Evolutionary conservation across 2,113 vertebrate genomes (phyloP).

Genomic region (Dromaius novaehollandiae): DNA sequence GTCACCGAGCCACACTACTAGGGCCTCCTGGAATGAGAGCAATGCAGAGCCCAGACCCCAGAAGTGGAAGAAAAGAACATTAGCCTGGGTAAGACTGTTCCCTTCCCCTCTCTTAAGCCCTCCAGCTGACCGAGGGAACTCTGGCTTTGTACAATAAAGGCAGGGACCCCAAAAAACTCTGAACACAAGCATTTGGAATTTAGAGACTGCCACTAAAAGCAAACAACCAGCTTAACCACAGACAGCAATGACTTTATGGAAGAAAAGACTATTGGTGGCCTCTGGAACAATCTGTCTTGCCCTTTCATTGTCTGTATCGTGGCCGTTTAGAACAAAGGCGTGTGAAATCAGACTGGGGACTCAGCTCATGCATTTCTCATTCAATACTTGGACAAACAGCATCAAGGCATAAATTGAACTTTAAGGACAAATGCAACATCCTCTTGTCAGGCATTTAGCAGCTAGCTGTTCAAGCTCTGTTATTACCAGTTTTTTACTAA

Average conservation of each 20-base stretch:
- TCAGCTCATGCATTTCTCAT: background rate
- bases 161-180: background rate
- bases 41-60: background rate
- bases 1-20: background rate
- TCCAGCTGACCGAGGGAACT: background rate
- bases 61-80: rapidly evolving
- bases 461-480: no score
- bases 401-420: background rate
- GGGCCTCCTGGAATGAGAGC: background rate
- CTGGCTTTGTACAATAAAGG: rapidly evolving
- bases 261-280: background rate
- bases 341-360: background rate
- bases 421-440: no score
- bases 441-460: no score
- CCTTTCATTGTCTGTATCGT: background rate
- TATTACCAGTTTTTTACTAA: no score
- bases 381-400: background rate
- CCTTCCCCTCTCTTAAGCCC: background rate
- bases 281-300: background rate
- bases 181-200: background rate
- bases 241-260: background rate
- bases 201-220: background rate
- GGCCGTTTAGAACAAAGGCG: background rate
- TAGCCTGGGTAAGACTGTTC: background rate
- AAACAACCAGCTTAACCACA: background rate